Conservation (phyloP, 2,888 invertebrate genomes). For the Agrilus cyanescens region DNA sequence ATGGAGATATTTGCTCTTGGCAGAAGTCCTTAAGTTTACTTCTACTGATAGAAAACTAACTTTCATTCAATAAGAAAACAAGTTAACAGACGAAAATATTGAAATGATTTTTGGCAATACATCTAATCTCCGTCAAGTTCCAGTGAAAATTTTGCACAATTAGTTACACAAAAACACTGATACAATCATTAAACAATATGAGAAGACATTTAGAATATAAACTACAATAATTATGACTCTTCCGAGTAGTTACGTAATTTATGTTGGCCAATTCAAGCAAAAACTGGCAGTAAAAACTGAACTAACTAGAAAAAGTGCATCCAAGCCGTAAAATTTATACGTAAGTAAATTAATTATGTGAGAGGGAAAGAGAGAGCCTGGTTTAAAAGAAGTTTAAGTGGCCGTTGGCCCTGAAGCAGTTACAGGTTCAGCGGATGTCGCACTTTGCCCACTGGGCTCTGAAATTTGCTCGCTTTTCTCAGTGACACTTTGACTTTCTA, state of each 20-base stretch:
- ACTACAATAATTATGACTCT: too few relatives aligned
- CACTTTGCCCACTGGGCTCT: conserved; percentile 5
- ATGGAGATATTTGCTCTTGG: neutral
- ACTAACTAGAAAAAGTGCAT: conserved; percentile 16
- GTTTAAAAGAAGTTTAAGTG: conserved; percentile 13
- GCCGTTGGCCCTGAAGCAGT: conserved; percentile 19
- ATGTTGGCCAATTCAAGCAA: conserved; percentile 12
- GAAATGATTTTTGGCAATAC: too few relatives aligned
- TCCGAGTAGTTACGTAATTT: too few relatives aligned
- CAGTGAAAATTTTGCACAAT: conserved; percentile 4
- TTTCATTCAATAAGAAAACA: too few relatives aligned
- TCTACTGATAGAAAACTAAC: too few relatives aligned
- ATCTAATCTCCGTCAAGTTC: neutral
- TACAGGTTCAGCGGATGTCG: conserved; percentile 20
- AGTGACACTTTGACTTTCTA: conserved; percentile 24
- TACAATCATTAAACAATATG: conserved; percentile 2
- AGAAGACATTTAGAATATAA: too few relatives aligned
- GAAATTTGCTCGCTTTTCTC: conserved; percentile 21
- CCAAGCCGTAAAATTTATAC: conserved; percentile 12
- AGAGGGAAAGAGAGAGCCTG: conserved; percentile 10
- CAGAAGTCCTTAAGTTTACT: neutral
- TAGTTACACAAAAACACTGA: conserved; percentile 2
- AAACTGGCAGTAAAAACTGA: conserved; percentile 20
- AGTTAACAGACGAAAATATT: too few relatives aligned
- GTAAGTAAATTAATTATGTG: neutral